A percentile compares a stretch with the other conserved stretches of the same genome.
phyloP scores from a whole-genome alignment of 2,888 invertebrate species.

The Petrolisthes cinctipes region DNA sequence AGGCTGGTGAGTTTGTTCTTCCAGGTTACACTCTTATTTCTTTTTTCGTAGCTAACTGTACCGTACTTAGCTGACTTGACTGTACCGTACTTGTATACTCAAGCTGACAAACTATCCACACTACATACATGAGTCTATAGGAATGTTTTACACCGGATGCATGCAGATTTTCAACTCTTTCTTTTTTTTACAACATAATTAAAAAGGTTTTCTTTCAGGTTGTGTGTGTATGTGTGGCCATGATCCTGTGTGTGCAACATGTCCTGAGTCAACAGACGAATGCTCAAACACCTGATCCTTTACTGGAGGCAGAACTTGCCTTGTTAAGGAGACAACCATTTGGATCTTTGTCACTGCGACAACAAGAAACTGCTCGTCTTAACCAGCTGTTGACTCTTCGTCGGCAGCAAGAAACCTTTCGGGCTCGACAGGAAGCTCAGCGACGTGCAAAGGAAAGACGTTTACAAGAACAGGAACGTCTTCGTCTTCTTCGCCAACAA shows the following conservation, averaged over 20 bases:
- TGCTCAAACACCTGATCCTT: neutral
- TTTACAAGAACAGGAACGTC: conserved; percentile 3
- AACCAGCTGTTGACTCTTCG: neutral
- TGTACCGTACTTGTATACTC: too few species aligned
- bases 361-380: neutral
- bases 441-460: neutral
- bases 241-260: neutral
- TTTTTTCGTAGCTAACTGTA: too few species aligned
- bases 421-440: neutral
- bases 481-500: neutral
- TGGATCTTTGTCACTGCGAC: neutral
- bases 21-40: too few species aligned
- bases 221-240: too few species aligned
- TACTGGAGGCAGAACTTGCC: neutral
- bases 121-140: too few species aligned
- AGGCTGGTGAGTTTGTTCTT: too few species aligned
- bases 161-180: too few species aligned
- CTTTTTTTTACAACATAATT: too few species aligned
- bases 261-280: neutral
- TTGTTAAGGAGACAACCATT: neutral
- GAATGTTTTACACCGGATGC: too few species aligned
- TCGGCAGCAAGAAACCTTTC: neutral
- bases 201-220: too few species aligned
- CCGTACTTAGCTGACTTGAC: too few species aligned
- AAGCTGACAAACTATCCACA: too few species aligned